Percentiles rank a stretch among this genome's conserved stretches.
These are phyloP conservation scores for Seladonia tumulorum DNA, from an alignment of 2,888 invertebrate genomes.

Conservation along the genomic window DNA sequence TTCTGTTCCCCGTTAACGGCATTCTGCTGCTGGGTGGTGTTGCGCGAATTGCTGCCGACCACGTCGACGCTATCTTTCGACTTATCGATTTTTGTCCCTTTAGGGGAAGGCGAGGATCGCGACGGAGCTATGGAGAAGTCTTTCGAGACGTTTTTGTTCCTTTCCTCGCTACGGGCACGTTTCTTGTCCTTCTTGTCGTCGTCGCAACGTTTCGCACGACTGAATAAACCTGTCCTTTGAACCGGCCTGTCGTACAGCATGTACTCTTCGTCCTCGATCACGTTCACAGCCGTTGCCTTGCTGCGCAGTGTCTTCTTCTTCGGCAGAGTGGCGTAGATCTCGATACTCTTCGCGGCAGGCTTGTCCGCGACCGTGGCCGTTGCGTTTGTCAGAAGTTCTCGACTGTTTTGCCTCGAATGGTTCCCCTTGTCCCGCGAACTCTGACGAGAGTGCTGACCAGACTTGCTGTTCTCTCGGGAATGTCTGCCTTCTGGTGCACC, in stretches of 20 bases:
- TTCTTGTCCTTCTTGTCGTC: constrained; percentile 89
- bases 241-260: constrained; percentile 88
- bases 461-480: constrained; percentile 91
- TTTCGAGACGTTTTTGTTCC: constrained; percentile 90
- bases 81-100: constrained; percentile 83
- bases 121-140: constrained; percentile 90
- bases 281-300: constrained; percentile 87
- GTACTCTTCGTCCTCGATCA: constrained; percentile 90
- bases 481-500: constrained; percentile 87
- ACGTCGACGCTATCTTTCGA: constrained; percentile 86
- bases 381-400: constrained; percentile 84
- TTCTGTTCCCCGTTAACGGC: constrained; percentile 86
- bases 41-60: constrained; percentile 86
- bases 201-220: constrained; percentile 89
- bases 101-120: constrained; percentile 74
- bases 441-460: constrained; percentile 90
- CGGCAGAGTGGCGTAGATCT: constrained; percentile 95
- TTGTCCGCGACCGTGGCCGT: constrained; percentile 79
- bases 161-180: constrained; percentile 93
- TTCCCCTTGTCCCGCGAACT: constrained; percentile 89
- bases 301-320: constrained; percentile 92
- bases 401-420: constrained; percentile 88
- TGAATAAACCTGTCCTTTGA: constrained; percentile 89
- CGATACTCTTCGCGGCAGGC: constrained; percentile 88
- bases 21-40: constrained; percentile 50